Evolutionary conservation across 2,888 invertebrate genomes (phyloP), one percentile per base, ranked within the genome.

Genomic region (Phymatocera aterrima): DNA sequence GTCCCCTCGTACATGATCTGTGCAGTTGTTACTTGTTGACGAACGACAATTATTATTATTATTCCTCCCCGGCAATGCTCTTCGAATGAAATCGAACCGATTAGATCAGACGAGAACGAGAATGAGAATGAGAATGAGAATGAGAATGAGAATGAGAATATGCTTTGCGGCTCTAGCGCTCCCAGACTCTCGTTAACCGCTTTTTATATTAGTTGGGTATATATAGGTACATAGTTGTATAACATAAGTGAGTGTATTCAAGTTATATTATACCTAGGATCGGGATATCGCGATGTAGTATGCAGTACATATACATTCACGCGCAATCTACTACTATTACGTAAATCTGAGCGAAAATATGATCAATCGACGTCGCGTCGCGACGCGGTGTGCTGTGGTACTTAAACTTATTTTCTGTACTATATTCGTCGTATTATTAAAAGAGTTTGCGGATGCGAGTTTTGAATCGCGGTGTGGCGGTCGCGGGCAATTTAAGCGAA

Each of bases 51-150:
- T 21, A 31, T 10, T 10, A 43, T 12, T 43, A 43, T n/a, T n/a
- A n/a, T n/a, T n/a, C n/a, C n/a, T 34, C 37, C 61, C 12, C n/a
- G 6, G 60, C 15, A 5, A 64, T 57, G 31, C 28, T 57, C 51
- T 57, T 57, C 1, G 75, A 75, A 60, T 57, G 24, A 24, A 24
- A 57, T 37, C 5, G 57, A 57, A 43, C 21, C 57, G 75, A 75
- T 57, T 57, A 40, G 24, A 74, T 57, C 37, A 60, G 40, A 75
- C 21, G 37, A 48, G 51, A 48, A 68, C 68, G 43, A 31, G n/a
- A n/a, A n/a, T n/a, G n/a, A n/a, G n/a, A n/a, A n/a, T n/a, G n/a
- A n/a, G n/a, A n/a, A n/a, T n/a, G n/a, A n/a, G n/a, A n/a, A n/a
- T n/a, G n/a, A n/a, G n/a, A n/a, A n/a, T n/a, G n/a, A n/a, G n/a